Percentiles rank a stretch among this genome's conserved stretches.
These are phyloP conservation scores for Tinea semifulvella DNA, from an alignment of 2,888 invertebrate species.

Conservation along the genomic window DNA sequence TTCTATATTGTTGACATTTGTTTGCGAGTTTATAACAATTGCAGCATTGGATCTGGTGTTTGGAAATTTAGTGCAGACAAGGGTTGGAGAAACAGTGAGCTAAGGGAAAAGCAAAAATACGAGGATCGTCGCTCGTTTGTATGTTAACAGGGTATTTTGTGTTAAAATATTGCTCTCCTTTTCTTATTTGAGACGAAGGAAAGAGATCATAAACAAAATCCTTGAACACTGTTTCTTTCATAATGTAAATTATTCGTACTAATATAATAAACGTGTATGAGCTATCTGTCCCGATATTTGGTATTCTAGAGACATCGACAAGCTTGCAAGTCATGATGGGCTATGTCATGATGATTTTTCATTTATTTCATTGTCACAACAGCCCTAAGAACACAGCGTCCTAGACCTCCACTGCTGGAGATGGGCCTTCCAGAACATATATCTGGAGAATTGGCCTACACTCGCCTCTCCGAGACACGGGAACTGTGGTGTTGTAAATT, in stretches of 20 bases:
- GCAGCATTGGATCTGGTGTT: conserved; percentile 4
- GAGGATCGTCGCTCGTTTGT: conserved; percentile 13
- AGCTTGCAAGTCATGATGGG: too few relatives aligned
- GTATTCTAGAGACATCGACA: too few relatives aligned
- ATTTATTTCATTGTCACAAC: too few relatives aligned
- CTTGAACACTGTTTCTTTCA: conserved; percentile 8
- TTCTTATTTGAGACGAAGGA: conserved; percentile 4
- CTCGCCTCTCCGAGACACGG: too few relatives aligned
- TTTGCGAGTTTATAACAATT: background rate
- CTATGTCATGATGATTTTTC: too few relatives aligned
- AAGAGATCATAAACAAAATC: conserved; percentile 8
- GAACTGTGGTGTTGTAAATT: too few relatives aligned
- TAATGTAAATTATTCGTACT: background rate
- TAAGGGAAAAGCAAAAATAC: conserved; percentile 14
- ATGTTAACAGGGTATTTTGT: conserved; percentile 16
- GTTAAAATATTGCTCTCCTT: conserved; percentile 12
- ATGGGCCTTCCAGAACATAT: too few relatives aligned
- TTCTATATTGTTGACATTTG: background rate
- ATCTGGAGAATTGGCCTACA: too few relatives aligned
- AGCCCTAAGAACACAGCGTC: too few relatives aligned
- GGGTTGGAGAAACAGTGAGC: conserved; percentile 13
- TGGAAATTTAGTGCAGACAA: background rate
- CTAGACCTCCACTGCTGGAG: too few relatives aligned
- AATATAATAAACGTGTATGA: too few relatives aligned
- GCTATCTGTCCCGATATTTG: too few relatives aligned